Evolutionary conservation across 2,888 invertebrate genomes (phyloP).

Genomic region (Athalia rosae): DNA sequence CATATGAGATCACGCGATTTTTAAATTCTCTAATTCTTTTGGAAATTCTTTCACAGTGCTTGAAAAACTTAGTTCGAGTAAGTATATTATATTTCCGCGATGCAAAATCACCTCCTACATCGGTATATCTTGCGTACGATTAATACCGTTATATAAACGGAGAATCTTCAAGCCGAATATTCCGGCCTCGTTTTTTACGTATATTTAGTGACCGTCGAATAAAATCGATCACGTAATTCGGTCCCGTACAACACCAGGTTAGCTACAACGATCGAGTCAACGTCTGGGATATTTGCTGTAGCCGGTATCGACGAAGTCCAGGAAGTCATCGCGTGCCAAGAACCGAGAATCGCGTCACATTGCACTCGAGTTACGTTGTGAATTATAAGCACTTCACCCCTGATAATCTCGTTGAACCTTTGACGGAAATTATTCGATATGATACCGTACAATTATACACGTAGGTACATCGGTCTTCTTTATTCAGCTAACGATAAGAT

Average conservation of each 20-base stretch:
- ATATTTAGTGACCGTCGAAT: background rate
- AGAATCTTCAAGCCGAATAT: background rate
- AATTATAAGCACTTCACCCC: background rate
- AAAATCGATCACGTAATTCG: conserved; percentile 16
- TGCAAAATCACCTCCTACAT: too few species aligned
- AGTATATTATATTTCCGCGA: background rate
- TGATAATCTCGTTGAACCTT: conserved; percentile 11
- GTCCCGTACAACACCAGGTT: too few species aligned
- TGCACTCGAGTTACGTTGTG: background rate
- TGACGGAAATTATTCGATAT: background rate
- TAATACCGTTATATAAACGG: background rate
- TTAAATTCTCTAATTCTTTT: conserved; percentile 37
- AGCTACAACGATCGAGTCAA: conserved; percentile 11
- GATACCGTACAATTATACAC: background rate
- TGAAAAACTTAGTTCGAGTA: background rate
- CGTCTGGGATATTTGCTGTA: background rate
- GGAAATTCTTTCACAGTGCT: too few species aligned
- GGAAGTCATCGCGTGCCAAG: conserved; percentile 15
- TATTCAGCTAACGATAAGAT: too few species aligned
- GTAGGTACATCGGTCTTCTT: too few species aligned
- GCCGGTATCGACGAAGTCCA: conserved; percentile 22
- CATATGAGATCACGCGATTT: conserved; percentile 27
- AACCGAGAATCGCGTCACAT: conserved; percentile 17
- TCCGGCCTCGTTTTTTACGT: background rate
- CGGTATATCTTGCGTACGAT: background rate